Conservation (phyloP, 2,113 vertebrate species). For the Tenebrosternarchus preto region DNA sequence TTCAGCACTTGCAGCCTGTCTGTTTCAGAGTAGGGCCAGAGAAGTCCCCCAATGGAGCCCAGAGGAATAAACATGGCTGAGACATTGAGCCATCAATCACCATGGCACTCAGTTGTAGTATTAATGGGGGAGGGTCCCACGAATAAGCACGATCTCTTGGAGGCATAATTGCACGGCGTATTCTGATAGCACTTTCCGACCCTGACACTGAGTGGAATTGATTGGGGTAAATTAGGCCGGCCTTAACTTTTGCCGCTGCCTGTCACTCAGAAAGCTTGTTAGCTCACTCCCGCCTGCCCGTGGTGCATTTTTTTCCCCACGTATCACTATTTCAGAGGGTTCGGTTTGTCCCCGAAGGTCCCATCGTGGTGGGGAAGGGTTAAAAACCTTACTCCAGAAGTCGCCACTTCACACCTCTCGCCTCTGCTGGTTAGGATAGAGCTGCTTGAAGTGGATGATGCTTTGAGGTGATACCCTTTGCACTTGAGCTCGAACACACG, state of each 20-base stretch:
- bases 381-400: slow-evolving; percentile 31
- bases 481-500: not conserved
- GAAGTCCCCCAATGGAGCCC: slow-evolving; percentile 26
- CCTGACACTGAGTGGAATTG: slow-evolving; percentile 62
- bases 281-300: slow-evolving; percentile 53
- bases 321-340: slow-evolving; percentile 74
- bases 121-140: slow-evolving; percentile 59
- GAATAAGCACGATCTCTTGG: slow-evolving; percentile 66
- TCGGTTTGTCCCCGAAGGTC: slow-evolving; percentile 68
- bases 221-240: slow-evolving; percentile 67
- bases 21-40: slow-evolving; percentile 4
- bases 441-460: not conserved
- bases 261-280: slow-evolving; percentile 54
- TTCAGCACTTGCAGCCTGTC: slow-evolving; percentile 9
- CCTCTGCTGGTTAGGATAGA: not conserved
- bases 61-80: slow-evolving; percentile 52
- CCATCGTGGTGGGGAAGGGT: slow-evolving; percentile 64
- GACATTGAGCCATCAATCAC: slow-evolving; percentile 62
- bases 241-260: slow-evolving; percentile 60
- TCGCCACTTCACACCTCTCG: slow-evolving; percentile 58
- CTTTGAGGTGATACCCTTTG: not conserved
- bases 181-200: slow-evolving; percentile 60
- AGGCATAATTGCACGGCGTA: slow-evolving; percentile 67
- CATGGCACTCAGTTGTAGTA: slow-evolving; percentile 60
- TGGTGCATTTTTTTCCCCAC: slow-evolving; percentile 73